phyloP scores from a whole-genome alignment of 2,113 vertebrate species.

The Cyanoramphus novaezelandiae region DNA sequence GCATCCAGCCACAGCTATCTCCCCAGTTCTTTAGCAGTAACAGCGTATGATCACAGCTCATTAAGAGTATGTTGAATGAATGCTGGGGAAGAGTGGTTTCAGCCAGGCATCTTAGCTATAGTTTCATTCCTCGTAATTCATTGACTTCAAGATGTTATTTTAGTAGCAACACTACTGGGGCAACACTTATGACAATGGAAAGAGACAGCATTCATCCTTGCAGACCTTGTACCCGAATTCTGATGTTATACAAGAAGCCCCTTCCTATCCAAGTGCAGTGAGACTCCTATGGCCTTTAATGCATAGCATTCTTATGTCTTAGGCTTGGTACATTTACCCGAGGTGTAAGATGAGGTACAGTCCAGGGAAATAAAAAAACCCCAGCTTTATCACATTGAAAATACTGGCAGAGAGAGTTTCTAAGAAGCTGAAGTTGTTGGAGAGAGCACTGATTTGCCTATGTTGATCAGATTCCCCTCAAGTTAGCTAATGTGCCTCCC shows the following conservation, averaged over 20 bases:
- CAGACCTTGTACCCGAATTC: background rate
- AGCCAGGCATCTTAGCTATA: background rate
- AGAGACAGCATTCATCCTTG: background rate
- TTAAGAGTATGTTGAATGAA: fast-evolving
- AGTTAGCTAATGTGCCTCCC: background rate
- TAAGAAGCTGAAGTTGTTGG: background rate
- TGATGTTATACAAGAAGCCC: too few relatives aligned
- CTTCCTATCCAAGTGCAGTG: background rate
- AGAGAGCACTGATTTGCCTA: background rate
- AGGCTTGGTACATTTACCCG: background rate
- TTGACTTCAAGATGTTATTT: background rate
- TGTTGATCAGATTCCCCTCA: constrained; percentile 3
- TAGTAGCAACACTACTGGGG: background rate
- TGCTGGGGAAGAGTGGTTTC: background rate
- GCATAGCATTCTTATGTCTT: background rate
- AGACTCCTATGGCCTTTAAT: background rate
- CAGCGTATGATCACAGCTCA: background rate
- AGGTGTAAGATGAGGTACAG: background rate
- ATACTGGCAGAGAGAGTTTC: background rate
- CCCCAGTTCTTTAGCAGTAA: background rate
- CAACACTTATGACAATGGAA: background rate
- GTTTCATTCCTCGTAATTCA: background rate
- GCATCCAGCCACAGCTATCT: background rate
- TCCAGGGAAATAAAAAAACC: background rate
- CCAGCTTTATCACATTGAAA: background rate